Percentiles rank a stretch among this genome's conserved stretches.
Conservation (phyloP, 2,113 vertebrate species). For the Clarias gariepinus region DNA sequence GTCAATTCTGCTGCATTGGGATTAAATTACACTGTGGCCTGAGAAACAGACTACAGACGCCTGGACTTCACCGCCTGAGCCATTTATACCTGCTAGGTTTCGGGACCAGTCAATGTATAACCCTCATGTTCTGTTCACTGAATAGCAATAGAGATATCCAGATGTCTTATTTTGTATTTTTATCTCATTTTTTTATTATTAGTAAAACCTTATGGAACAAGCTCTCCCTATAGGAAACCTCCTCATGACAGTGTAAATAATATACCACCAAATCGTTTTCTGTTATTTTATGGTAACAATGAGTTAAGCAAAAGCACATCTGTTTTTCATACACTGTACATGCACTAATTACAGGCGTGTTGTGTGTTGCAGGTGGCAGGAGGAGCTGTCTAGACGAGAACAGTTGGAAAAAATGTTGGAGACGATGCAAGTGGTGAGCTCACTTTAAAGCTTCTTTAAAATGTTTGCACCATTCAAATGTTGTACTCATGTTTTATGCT, state of each 20-base stretch:
- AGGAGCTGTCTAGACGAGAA: conserved; percentile 85
- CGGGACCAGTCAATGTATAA: not conserved
- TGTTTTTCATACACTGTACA: not conserved
- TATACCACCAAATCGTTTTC: not conserved
- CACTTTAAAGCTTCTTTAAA: conserved; percentile 27
- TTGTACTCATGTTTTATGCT: no score
- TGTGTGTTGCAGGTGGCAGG: conserved; percentile 89
- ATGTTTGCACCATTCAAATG: no score
- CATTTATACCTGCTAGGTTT: conserved; percentile 30
- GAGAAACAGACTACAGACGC: conserved; percentile 41
- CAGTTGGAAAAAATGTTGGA: conserved; percentile 88
- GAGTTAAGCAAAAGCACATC: conserved; percentile 8
- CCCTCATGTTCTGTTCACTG: not conserved
- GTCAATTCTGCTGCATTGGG: conserved; percentile 21
- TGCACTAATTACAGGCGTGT: conserved; percentile 60
- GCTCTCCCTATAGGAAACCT: not conserved
- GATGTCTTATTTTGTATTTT: not conserved
- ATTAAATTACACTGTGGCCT: conserved; percentile 41
- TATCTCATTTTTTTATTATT: no score
- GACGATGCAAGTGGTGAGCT: conserved; percentile 85
- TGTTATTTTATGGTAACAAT: not conserved
- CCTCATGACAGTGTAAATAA: not conserved
- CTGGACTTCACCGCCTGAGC: conserved; percentile 17
- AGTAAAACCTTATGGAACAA: not conserved
- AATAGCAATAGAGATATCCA: not conserved